Base-by-base conservation (phyloP, 1,140 invertebrate genomes). In the Trypoxylus dichotomus region DNA sequence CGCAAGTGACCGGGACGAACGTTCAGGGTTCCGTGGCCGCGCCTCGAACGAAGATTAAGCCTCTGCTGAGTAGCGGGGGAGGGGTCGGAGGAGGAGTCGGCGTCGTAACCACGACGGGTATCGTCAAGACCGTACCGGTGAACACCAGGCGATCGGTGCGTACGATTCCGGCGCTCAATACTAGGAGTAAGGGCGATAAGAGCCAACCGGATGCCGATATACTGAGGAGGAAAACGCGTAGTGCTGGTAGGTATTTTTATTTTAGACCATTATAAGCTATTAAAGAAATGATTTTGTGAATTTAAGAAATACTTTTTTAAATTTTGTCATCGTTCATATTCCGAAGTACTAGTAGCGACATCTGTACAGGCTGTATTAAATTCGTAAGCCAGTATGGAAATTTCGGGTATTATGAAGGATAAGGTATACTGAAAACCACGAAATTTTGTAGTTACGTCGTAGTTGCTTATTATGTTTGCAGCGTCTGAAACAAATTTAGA, bases 151-250 rank as follows among this genome's bases (percentile, higher is more conserved):
- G 84, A 78, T 81, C 84, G 79, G 79, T 84, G 25, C 58, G 83
- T 63, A 47, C 75, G n/a, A 81, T 80, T 43, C 82, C 83, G 24
- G 81, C 82, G 27, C 82, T 82, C 29, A 84, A 85, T 81, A 85
- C 83, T 19, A 82, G 84, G 29, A 86, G 83, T 75, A 85, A 83
- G 72, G 81, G 82, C n/a, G 83, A 84, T 71, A 83, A 83, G 75
- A 79, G 76, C 77, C 79, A 83, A 42, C 79, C 72, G 24, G 83
- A 82, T 58, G 79, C 81, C 1, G 83, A 84, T 73, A 84, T 84
- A 25, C 79, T 85, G 11, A 82, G 89, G 24, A 86, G 91, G 74
- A 92, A 92, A 87, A 92, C 91, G 13, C 87, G 91, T 79, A 92
- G 91, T 88, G 90, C 91, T 80, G 90, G 91, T 92, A 80, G 87